Evolutionary conservation across 2,113 vertebrate species (phyloP).

Genomic region (Poeciliopsis turrubarensis): DNA sequence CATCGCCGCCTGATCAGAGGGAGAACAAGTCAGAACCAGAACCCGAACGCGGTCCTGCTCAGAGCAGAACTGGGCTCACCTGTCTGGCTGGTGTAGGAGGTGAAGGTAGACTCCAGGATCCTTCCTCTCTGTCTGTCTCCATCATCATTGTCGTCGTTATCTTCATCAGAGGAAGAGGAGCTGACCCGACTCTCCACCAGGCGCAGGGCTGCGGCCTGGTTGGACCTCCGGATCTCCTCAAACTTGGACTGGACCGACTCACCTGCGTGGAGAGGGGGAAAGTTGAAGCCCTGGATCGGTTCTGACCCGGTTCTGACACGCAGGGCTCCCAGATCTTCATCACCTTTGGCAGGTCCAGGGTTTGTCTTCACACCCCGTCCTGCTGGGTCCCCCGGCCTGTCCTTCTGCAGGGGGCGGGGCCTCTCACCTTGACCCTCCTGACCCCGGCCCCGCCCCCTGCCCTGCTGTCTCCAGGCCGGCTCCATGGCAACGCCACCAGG

Average conservation of each 20-base stretch:
- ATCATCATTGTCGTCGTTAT: constrained; percentile 80
- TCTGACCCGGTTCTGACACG: background rate
- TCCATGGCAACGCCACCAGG: constrained; percentile 78
- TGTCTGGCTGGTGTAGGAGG: constrained; percentile 88
- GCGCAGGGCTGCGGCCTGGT: constrained; percentile 89
- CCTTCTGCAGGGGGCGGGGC: constrained; percentile 40
- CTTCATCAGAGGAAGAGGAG: constrained; percentile 87
- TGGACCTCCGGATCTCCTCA: constrained; percentile 91
- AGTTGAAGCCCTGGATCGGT: background rate
- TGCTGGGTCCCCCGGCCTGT: constrained; percentile 6
- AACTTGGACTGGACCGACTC: constrained; percentile 85
- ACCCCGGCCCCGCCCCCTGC: constrained; percentile 83
- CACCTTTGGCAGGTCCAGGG: background rate
- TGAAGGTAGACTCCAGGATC: constrained; percentile 92
- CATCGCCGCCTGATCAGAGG: constrained; percentile 83
- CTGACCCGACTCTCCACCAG: constrained; percentile 82
- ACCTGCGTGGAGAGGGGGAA: constrained; percentile 53
- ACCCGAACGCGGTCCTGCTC: background rate
- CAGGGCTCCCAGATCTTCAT: background rate
- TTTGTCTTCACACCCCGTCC: constrained; percentile 17
- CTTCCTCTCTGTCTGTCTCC: constrained; percentile 80
- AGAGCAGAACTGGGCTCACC: constrained; percentile 74
- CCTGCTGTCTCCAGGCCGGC: constrained; percentile 86
- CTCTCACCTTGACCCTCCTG: constrained; percentile 65
- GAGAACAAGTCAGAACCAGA: background rate